Conservation (phyloP, 2,113 vertebrate genomes). For the Tychaedon coryphoeus region DNA sequence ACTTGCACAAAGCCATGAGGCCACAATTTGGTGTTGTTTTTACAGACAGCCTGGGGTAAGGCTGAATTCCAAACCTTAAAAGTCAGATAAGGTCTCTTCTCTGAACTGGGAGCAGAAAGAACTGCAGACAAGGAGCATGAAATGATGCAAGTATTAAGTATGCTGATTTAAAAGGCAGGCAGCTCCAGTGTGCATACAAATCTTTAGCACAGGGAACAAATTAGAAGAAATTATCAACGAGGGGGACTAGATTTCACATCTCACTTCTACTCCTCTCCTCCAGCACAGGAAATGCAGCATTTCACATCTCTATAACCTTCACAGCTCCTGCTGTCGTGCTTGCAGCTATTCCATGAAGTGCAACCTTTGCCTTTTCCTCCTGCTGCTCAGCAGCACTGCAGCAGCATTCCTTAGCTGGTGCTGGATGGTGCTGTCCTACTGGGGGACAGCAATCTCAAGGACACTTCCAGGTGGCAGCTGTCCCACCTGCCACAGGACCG, state of each 20-base stretch:
- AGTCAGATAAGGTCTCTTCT: not conserved
- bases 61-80: not conserved
- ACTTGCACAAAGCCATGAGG: not conserved
- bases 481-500: not conserved
- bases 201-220: not conserved
- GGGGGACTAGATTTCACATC: not conserved
- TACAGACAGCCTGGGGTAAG: not conserved
- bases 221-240: not conserved
- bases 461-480: not conserved
- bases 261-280: not conserved
- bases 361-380: not conserved
- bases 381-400: not conserved
- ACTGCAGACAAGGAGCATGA: not conserved
- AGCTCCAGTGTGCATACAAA: not conserved
- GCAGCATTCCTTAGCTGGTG: not conserved
- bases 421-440: not conserved
- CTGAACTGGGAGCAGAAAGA: not conserved
- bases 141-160: not conserved
- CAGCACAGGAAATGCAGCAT: not conserved
- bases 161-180: not conserved
- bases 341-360: not conserved
- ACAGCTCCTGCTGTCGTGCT: fast-evolving
- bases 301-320: not conserved
- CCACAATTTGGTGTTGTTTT: not conserved
- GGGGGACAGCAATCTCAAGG: not conserved